Percentiles rank a stretch among this genome's conserved stretches.
phyloP scores from a whole-genome alignment of 2,113 vertebrate species.

The Cromileptes altivelis region DNA sequence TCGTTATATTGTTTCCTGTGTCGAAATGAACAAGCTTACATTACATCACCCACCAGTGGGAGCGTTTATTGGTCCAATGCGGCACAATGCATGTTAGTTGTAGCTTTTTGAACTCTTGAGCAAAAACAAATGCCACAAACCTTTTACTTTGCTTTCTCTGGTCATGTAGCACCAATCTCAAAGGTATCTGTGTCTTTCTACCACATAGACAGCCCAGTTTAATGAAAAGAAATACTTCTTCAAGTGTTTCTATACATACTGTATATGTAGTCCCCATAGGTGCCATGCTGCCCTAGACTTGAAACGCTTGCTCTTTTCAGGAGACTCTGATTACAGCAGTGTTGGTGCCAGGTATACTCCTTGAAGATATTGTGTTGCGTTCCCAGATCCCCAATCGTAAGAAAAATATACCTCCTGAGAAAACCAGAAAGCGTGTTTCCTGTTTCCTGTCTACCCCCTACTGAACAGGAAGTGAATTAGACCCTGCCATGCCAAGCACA shows the following conservation, averaged over 20 bases:
- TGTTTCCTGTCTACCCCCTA: conserved; percentile 64
- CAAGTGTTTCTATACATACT: background rate
- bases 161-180: no score
- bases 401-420: conserved; percentile 62
- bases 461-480: conserved; percentile 72
- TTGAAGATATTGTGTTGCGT: conserved; percentile 43
- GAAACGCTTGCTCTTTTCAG: conserved; percentile 8
- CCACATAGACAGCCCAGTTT: no score
- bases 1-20: no score
- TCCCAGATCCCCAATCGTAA: conserved; percentile 50
- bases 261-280: background rate
- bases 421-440: conserved; percentile 66
- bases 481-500: conserved; percentile 23
- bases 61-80: no score
- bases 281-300: background rate
- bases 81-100: no score
- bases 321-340: conserved; percentile 26
- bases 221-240: no score
- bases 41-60: no score
- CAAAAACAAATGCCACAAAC: no score
- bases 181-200: no score
- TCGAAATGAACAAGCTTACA: no score
- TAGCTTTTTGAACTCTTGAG: no score
- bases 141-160: no score
- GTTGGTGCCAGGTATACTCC: conserved; percentile 17